phyloP scores from a whole-genome alignment of 2,113 vertebrate species.

The Zosterops lateralis region DNA sequence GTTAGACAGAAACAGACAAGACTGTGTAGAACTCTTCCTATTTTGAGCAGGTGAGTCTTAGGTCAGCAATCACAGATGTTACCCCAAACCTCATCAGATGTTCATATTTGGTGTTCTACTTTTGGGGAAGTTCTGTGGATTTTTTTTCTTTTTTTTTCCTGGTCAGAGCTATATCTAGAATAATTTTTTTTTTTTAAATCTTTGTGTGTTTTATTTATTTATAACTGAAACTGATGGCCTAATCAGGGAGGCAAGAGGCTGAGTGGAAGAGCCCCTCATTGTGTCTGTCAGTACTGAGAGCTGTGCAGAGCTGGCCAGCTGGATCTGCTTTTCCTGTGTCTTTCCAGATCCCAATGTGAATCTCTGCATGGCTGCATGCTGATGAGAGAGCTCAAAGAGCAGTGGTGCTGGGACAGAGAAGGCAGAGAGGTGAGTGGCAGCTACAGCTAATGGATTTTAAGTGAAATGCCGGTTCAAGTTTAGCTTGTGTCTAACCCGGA shows the following conservation, averaged over 20 bases:
- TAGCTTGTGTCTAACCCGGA: not conserved
- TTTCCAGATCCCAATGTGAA: rapidly evolving
- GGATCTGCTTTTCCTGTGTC: not conserved
- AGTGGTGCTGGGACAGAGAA: not conserved
- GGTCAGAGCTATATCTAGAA: not conserved
- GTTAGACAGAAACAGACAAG: not conserved
- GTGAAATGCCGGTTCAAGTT: not conserved
- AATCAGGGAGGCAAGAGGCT: not conserved
- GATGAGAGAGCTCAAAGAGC: not conserved
- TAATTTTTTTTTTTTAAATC: not conserved
- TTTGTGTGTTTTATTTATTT: not conserved
- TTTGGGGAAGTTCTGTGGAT: not conserved
- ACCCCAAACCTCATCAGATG: not conserved
- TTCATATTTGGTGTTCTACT: not conserved
- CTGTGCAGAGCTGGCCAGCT: not conserved
- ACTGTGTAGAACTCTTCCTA: not conserved
- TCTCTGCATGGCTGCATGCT: rapidly evolving
- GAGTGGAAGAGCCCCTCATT: not conserved
- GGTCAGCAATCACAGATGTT: not conserved
- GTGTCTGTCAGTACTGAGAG: not conserved
- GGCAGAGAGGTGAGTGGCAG: not conserved
- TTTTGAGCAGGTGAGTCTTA: not conserved
- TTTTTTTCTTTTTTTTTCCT: not conserved
- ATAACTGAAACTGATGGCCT: not conserved
- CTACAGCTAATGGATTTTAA: not conserved